Base-by-base conservation (phyloP, 2,888 invertebrate genomes). In the Diplazon laetatorius region DNA sequence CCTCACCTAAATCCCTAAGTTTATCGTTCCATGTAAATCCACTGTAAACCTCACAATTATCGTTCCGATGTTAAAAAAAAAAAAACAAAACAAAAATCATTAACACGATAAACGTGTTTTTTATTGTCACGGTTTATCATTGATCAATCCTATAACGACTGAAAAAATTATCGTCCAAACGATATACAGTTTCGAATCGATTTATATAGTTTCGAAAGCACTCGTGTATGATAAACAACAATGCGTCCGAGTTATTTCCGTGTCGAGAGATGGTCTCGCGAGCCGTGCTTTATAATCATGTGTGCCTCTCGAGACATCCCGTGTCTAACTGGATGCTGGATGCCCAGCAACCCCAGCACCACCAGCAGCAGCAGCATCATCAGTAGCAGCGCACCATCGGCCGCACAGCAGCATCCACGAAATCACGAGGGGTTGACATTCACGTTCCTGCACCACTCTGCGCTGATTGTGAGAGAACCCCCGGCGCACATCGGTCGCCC, bases 281-380 rank as follows among this genome's bases (percentile, higher is more conserved):
- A 39, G 22, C 35, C 9, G 65, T 22, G 50, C 65, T 0, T 6
- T 6, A 2, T 2, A 16, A 52, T 14, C 12, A 52, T 22, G 65
- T 52, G 65, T 50, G 65, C 14, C 50, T 52, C 60, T 71, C 60
- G 44, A 57, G 25, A 55, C 68, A 55, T 57, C 52, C 55, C 37
- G 62, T 69, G 63, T 76, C 63, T 66, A 66, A 71, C 57, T 66
- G 76, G 46, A 52, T 50, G n/a, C 30, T 30, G 6, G 30, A 30
- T 30, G 6, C 30, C 6, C 30, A 30, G 30, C 30, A 30, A 55
- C 1, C n/a, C 30, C 52, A 30, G n/a, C n/a, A 35, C 9, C 14
- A 16, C 14, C 14, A 55, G 30, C 52, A 14, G 52, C 39, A 20
- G 60, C 46, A 14, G 57, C 57, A 39, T 16, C 55, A 37, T 39